Conservation (phyloP, 2,888 invertebrate species). For the Nyleta sp. region DNA sequence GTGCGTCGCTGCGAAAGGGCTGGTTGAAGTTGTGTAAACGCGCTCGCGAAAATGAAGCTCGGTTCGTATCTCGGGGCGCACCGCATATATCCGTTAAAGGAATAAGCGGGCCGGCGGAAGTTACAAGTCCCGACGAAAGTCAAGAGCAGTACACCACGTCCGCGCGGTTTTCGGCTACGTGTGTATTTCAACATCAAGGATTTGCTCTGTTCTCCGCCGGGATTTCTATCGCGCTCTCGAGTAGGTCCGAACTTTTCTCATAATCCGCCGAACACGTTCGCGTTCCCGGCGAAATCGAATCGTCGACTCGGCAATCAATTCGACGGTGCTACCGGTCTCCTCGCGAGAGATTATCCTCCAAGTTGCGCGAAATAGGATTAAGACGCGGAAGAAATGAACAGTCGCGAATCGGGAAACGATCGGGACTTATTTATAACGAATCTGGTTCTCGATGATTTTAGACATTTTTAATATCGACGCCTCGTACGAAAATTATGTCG, state of each 20-base stretch:
- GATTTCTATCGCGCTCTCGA: conserved; percentile 47
- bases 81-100: too few relatives aligned
- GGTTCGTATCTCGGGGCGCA: too few relatives aligned
- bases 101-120: too few relatives aligned
- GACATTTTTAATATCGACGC: too few relatives aligned
- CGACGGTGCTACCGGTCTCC: background rate
- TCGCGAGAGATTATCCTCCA: conserved; percentile 22
- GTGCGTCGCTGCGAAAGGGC: conserved; percentile 8
- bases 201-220: conserved; percentile 48
- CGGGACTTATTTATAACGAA: too few relatives aligned
- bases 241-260: conserved; percentile 61
- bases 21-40: too few relatives aligned
- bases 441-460: too few relatives aligned
- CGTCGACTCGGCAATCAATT: conserved; percentile 46
- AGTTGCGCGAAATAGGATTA: conserved; percentile 24
- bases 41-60: too few relatives aligned
- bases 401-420: too few relatives aligned
- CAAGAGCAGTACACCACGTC: conserved; percentile 43
- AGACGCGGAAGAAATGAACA: conserved; percentile 9
- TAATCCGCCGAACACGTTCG: conserved; percentile 56
- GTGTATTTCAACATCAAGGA: conserved; percentile 44
- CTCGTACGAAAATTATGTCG: too few relatives aligned
- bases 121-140: conserved; percentile 46
- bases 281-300: conserved; percentile 47
- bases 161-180: conserved; percentile 46